A percentile compares a stretch with the other conserved stretches of the same genome.
Evolutionary conservation across 2,888 invertebrate species (phyloP).

Genomic region (Patella pellucida): DNA sequence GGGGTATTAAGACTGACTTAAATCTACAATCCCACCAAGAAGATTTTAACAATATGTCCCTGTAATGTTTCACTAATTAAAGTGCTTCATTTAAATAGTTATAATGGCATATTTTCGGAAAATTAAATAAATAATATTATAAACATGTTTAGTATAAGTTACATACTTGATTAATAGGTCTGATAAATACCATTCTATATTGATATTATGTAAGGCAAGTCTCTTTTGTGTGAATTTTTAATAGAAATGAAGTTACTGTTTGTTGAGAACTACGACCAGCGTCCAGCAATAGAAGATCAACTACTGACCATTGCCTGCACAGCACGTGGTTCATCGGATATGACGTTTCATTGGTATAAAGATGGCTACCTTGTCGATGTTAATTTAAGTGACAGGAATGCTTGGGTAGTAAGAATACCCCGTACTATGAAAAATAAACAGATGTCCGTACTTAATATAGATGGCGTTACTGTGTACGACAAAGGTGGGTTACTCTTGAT

Average conservation of each 20-base stretch:
- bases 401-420: constrained; percentile 50
- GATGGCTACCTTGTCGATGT: constrained; percentile 46
- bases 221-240: constrained; percentile 1
- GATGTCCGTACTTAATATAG: constrained; percentile 56
- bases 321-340: constrained; percentile 49
- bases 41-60: no score
- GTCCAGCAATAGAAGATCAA: constrained; percentile 46
- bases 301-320: constrained; percentile 53
- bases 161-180: no score
- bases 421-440: constrained; percentile 48
- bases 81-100: no score
- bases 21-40: no score
- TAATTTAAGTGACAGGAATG: constrained; percentile 43
- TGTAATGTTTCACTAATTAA: no score
- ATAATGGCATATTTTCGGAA: no score
- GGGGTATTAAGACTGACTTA: no score
- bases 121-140: no score
- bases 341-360: constrained; percentile 53
- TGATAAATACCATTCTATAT: no score
- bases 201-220: no score
- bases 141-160: no score
- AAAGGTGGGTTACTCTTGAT: constrained; percentile 43
- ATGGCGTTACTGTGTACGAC: constrained; percentile 54
- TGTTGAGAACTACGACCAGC: constrained; percentile 44
- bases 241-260: constrained; percentile 47